These are phyloP conservation scores for Semicossyphus pulcher DNA, from an alignment of 2,113 vertebrate genomes.

Conservation along the genomic window DNA sequence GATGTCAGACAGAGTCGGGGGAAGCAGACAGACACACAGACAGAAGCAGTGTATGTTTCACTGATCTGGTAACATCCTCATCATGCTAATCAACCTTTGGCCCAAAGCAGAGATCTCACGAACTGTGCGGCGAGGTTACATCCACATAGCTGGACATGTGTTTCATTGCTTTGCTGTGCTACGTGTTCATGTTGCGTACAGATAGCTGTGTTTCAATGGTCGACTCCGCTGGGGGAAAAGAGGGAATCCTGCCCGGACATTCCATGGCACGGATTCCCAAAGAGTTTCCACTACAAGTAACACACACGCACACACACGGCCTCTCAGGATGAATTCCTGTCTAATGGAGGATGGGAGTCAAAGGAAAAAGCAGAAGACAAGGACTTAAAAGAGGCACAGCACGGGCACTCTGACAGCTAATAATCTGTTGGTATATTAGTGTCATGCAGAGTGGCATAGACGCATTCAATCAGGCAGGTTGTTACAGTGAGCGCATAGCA, in stretches of 20 bases:
- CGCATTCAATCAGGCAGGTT: slow-evolving; percentile 15
- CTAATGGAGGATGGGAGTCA: slow-evolving; percentile 50
- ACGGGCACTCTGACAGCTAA: slow-evolving; percentile 14
- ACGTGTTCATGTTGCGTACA: slow-evolving; percentile 52
- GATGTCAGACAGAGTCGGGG: slow-evolving; percentile 24
- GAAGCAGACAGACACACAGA: slow-evolving; percentile 21
- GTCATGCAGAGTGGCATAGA: slow-evolving; percentile 18
- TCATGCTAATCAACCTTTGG: slow-evolving; percentile 17
- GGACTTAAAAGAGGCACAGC: slow-evolving; percentile 9
- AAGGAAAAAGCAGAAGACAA: slow-evolving; percentile 24
- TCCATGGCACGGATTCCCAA: slow-evolving; percentile 76
- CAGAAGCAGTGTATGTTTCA: slow-evolving; percentile 26
- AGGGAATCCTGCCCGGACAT: slow-evolving; percentile 80
- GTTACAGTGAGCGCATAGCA: slow-evolving; percentile 12
- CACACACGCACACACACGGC: slow-evolving; percentile 40
- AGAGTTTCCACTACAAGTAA: slow-evolving; percentile 78
- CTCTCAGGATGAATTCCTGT: slow-evolving; percentile 51
- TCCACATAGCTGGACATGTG: slow-evolving; percentile 22
- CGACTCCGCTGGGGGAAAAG: slow-evolving; percentile 66
- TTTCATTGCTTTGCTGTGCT: slow-evolving; percentile 50
- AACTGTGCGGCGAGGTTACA: slow-evolving; percentile 16
- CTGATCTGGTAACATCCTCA: slow-evolving; percentile 35
- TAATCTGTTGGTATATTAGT: slow-evolving; percentile 27
- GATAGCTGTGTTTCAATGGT: slow-evolving; percentile 67
- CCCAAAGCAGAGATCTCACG: slow-evolving; percentile 28